Evolutionary conservation across 2,888 invertebrate species (phyloP), one percentile per base, ranked within the genome.

Genomic region (Orthosia incerta): DNA sequence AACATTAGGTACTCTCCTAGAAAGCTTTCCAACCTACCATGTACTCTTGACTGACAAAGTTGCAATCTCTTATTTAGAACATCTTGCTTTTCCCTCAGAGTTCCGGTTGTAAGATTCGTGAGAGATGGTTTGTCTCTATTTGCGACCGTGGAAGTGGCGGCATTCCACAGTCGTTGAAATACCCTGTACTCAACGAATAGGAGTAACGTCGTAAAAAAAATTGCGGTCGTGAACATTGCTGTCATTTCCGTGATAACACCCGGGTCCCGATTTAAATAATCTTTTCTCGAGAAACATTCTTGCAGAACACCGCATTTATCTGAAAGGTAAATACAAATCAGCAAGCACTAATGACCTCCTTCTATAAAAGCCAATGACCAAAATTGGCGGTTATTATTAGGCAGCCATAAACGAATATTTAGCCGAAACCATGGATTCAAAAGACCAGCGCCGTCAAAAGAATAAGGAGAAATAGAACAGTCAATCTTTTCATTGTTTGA

Each of bases 241-340:
- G 89, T 72, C 2, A 93, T 72, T 77, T 95, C 94, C 71, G 85
- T 85, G 0, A 90, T 45, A 0, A 95, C 86, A 0, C 95, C 94
- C 2, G 81, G 66, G 0, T 74, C n/a, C n/a, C 60, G 62, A 0
- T 86, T 81, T 2, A 95, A 77, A 78, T 94, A 95, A 18, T 76
- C 84, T 82, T 88, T 89, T 72, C 83, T 90, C 3, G 85, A 67
- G 77, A 93, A 95, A 81, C 95, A 95, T 56, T 90, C 76, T 84
- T 95, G 93, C 7, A 95, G 89, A 0, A 95, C 88, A 0, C 95
- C 95, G 65, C 95, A 95, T 89, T 93, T 94, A 72, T 86, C 95
- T 95, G 86, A n/a, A 83, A 86, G 46, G 26, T 55, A 13, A 31
- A 53, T 53, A 13, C 20, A 12, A 53, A 39, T 59, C 20, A 56